Percentiles rank a stretch among this genome's conserved stretches.
These are phyloP conservation scores for Onychomys leucogaster DNA, from an alignment of 2,797 vertebrate species.

Conservation along the genomic window DNA sequence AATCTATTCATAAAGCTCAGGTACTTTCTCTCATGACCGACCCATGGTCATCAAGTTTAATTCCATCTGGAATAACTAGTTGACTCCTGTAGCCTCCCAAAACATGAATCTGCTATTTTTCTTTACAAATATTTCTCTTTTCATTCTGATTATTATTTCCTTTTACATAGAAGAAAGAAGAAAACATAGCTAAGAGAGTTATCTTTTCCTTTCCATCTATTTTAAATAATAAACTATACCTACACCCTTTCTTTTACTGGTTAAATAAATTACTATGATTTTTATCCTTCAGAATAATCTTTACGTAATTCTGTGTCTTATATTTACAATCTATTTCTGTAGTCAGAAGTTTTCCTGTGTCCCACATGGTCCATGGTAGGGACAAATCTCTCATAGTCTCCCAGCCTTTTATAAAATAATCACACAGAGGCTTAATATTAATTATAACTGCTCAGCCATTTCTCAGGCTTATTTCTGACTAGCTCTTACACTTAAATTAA, in stretches of 20 bases:
- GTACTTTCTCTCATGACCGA: fast-evolving
- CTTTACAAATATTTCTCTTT: not conserved
- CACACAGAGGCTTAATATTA: too few species aligned
- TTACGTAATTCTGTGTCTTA: not conserved
- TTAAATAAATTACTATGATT: not conserved
- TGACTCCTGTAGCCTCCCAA: not conserved
- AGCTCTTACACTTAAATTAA: too few species aligned
- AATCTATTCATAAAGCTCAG: not conserved
- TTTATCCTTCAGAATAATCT: not conserved
- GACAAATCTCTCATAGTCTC: too few species aligned
- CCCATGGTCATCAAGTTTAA: not conserved
- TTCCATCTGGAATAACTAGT: not conserved
- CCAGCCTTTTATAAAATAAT: too few species aligned
- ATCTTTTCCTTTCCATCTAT: not conserved
- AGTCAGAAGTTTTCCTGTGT: too few species aligned
- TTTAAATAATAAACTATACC: not conserved
- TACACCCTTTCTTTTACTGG: not conserved
- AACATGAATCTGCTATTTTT: not conserved
- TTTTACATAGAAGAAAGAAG: not conserved
- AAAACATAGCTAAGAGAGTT: not conserved
- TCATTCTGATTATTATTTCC: not conserved
- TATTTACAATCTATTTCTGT: not conserved
- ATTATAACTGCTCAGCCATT: too few species aligned
- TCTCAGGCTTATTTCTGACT: too few species aligned
- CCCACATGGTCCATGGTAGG: too few species aligned